These are phyloP conservation scores for Archivesica marissinica DNA, from an alignment of 1,140 invertebrate species.

Conservation along the genomic window DNA sequence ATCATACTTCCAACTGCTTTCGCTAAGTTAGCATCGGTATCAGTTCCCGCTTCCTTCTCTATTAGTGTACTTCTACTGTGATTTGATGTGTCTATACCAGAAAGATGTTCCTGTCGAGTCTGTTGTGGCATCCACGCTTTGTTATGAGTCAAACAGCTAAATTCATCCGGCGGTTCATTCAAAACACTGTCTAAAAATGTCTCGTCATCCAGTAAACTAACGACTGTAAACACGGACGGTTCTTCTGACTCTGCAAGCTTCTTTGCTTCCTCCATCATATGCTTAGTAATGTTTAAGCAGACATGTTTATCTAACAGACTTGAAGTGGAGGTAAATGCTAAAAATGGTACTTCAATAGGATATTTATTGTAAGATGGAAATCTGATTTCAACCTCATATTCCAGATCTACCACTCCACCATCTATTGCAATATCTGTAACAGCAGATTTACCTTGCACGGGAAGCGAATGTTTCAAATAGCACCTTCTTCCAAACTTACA, in stretches of 20 bases:
- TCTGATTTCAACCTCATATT: constrained; percentile 78
- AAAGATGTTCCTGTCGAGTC: neutral
- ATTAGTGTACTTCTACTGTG: neutral
- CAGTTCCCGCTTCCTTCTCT: neutral
- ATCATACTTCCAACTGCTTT: constrained; percentile 49
- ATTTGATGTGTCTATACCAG: neutral
- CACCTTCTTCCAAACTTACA: constrained; percentile 78
- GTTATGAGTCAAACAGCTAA: constrained; percentile 51
- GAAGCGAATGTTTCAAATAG: constrained; percentile 68
- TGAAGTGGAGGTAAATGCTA: constrained; percentile 75
- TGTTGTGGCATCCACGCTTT: constrained; percentile 6
- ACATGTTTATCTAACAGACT: constrained; percentile 69
- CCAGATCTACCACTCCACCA: constrained; percentile 29
- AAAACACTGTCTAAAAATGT: constrained; percentile 67
- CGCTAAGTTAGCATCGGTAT: constrained; percentile 31
- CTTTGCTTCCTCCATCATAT: constrained; percentile 74
- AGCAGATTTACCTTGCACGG: constrained; percentile 17
- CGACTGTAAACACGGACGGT: constrained; percentile 77
- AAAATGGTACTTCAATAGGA: constrained; percentile 75
- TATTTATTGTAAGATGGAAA: constrained; percentile 77
- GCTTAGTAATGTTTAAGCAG: constrained; percentile 77
- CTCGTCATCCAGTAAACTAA: constrained; percentile 77
- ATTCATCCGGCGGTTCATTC: constrained; percentile 68
- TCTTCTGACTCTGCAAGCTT: constrained; percentile 62
- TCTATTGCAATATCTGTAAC: constrained; percentile 60